Percentiles rank a stretch among this genome's conserved stretches.
These are phyloP conservation scores for Rapana venosa DNA, from an alignment of 2,888 invertebrate species.

Conservation along the genomic window DNA sequence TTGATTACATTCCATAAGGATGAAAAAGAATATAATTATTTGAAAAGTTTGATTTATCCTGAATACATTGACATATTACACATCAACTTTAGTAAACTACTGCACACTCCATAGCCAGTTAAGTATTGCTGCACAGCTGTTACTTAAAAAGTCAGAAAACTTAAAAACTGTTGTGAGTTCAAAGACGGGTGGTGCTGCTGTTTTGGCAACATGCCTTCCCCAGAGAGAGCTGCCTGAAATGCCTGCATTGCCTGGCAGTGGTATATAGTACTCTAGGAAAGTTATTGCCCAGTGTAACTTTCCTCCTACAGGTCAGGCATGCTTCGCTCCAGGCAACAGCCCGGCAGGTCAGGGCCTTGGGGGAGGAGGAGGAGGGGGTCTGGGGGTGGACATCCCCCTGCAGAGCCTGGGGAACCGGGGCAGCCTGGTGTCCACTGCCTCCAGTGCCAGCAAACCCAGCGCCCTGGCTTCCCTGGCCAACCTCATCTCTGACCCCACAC, in stretches of 20 bases:
- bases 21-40: no score
- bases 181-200: no score
- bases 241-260: not conserved
- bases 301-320: conserved; percentile 37
- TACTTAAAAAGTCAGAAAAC: no score
- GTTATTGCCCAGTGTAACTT: not conserved
- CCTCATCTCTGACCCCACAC: conserved; percentile 80
- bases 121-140: no score
- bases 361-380: conserved; percentile 9
- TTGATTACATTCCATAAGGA: no score
- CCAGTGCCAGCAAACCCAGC: conserved; percentile 87
- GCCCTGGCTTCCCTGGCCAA: conserved; percentile 89
- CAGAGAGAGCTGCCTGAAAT: not conserved
- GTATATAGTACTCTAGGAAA: not conserved
- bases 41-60: no score
- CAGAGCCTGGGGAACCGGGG: conserved; percentile 85
- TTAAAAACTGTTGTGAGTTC: no score
- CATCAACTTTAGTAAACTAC: no score
- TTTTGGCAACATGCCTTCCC: no score
- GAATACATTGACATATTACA: no score
- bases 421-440: conserved; percentile 86
- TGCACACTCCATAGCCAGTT: no score
- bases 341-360: not conserved
- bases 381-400: conserved; percentile 80
- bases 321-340: conserved; percentile 41